Conservation (phyloP, 2,888 invertebrate species). For the Mimumesa dahlbomi region DNA sequence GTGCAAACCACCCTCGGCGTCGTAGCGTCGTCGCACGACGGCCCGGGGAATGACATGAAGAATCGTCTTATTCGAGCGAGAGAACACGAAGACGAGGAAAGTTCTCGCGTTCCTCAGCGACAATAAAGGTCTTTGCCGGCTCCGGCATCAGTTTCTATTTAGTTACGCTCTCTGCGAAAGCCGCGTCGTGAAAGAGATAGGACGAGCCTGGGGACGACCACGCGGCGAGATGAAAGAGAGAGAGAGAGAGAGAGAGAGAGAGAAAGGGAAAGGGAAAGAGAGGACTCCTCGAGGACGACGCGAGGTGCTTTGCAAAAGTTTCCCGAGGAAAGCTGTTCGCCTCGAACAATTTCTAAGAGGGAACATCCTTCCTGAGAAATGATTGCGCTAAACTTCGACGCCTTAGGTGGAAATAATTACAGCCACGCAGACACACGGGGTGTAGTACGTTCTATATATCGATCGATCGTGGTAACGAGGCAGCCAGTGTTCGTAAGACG, state of each 20-base stretch:
- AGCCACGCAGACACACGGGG: conserved; percentile 58
- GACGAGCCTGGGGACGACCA: conserved; percentile 48
- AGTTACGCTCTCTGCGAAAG: conserved; percentile 70
- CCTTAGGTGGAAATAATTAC: conserved; percentile 67
- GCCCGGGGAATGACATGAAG: conserved; percentile 72
- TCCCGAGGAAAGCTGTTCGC: conserved; percentile 68
- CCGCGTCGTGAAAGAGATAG: conserved; percentile 61
- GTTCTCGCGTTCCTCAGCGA: conserved; percentile 69
- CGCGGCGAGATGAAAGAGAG: conserved; percentile 16
- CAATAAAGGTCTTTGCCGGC: conserved; percentile 70
- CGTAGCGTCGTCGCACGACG: conserved; percentile 48
- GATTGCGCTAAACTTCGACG: conserved; percentile 67
- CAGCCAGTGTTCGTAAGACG: conserved; percentile 11
- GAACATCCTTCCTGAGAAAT: conserved; percentile 66
- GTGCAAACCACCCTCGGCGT: conserved; percentile 44
- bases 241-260: conserved; percentile 19
- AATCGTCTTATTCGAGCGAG: conserved; percentile 74
- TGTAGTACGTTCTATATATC: conserved; percentile 43
- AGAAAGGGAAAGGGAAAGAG: conserved; percentile 18
- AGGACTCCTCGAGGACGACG: conserved; percentile 50
- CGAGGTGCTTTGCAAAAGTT: conserved; percentile 70
- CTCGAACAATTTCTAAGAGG: conserved; percentile 64
- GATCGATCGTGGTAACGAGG: conserved; percentile 51
- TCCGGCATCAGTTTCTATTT: conserved; percentile 74
- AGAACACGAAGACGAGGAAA: conserved; percentile 64